Base-by-base conservation (phyloP, 2,113 vertebrate species). In the Bubo bubo region DNA sequence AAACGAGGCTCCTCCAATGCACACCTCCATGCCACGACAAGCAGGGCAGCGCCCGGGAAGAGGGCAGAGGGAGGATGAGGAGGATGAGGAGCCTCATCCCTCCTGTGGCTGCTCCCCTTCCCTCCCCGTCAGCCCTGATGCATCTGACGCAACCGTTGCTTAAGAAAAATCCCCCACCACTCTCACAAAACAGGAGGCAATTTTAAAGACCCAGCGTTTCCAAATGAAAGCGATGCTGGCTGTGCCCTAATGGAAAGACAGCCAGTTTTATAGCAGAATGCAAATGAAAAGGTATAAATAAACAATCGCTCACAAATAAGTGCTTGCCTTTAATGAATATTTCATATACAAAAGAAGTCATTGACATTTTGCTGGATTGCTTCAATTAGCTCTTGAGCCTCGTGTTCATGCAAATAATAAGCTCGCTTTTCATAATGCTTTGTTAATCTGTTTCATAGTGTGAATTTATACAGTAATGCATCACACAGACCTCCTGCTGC, bases 281-380 rank as follows among this genome's bases (percentile, higher is more conserved):
- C 92, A 88, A 96, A 96, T 94, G 87, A 45, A 90, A 89, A 97
- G 77, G 68, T 64, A 73, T 76, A 63, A 74, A 89, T 75, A 93
- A 77, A 80, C 91, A 95, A 93, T 87, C 14, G 32, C 93, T 92
- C 89, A 47, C 90, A 23, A 80, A 95, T 43, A 79, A 63, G 71
- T 70, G 91, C 76, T 92, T 2, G 67, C 85, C 85, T 72, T 94
- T 71, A 76, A 97, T 98, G 71, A 97, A 97, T 97, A 97, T 98
- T 98, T 98, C 97, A 98, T 96, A 80, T 16, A 89, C 95, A 91
- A 62, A 88, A 94, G 96, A 93, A 97, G 95, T 86, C 66, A 77
- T 94, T 97, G 98, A 96, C 98, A 98, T 98, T 98, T 98, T 98
- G 98, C 98, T 97, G 96, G 98, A 98, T 98, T 96, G 95, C 97